Percentiles rank a stretch among this genome's conserved stretches.
Evolutionary conservation across 2,888 invertebrate species (phyloP).

Genomic region (Amiota mariae): DNA sequence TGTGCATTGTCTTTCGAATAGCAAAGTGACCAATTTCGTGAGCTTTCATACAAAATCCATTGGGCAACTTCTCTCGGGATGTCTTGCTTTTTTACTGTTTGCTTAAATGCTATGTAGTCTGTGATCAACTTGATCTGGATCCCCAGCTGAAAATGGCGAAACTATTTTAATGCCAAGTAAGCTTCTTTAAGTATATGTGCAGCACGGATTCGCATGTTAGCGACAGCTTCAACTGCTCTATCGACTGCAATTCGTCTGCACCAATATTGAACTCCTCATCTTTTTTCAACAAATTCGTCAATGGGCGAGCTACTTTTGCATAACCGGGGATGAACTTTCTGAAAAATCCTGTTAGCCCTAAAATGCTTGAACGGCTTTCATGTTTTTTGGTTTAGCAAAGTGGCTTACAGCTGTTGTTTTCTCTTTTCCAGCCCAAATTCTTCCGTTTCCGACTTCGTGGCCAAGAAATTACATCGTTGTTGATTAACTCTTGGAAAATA

Average conservation of each 20-base stretch:
- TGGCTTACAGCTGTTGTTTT: not conserved
- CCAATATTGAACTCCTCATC: conserved; percentile 11
- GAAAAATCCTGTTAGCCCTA: too few relatives aligned
- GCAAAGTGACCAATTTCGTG: too few relatives aligned
- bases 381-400: conserved; percentile 12
- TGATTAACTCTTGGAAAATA: too few relatives aligned
- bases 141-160: conserved; percentile 49
- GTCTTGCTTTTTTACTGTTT: too few relatives aligned
- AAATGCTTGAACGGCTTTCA: too few relatives aligned
- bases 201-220: conserved; percentile 32
- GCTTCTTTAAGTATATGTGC: conserved; percentile 44
- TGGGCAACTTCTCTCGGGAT: too few relatives aligned
- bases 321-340: too few relatives aligned
- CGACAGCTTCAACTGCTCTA: conserved; percentile 18
- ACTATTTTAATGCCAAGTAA: conserved; percentile 49
- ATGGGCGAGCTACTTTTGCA: too few relatives aligned
- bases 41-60: too few relatives aligned
- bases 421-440: not conserved
- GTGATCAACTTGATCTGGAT: conserved; percentile 34
- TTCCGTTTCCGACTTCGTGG: not conserved
- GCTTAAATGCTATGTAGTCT: too few relatives aligned
- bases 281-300: too few relatives aligned
- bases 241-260: conserved; percentile 17
- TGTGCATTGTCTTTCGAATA: too few relatives aligned
- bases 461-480: conserved; percentile 7